phyloP scores from a whole-genome alignment of 2,797 vertebrate species.

The Gallirallus australis region DNA sequence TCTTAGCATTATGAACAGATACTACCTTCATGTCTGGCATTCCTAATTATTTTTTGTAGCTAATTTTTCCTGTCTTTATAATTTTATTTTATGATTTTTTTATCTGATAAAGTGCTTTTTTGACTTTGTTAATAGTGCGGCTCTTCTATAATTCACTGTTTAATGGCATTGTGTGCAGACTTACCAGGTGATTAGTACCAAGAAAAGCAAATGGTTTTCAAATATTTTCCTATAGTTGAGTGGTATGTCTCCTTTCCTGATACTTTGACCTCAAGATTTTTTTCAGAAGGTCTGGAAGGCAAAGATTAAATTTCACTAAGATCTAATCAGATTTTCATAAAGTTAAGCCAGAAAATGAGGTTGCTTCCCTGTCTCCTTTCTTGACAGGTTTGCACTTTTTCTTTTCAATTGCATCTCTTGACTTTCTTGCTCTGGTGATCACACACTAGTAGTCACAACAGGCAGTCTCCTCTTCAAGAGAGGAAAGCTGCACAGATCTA shows the following conservation, averaged over 20 bases:
- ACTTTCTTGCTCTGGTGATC: neutral
- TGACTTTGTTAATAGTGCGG: neutral
- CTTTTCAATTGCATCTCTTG: neutral
- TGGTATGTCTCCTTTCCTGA: neutral
- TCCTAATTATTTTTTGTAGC: neutral
- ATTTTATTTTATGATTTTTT: neutral
- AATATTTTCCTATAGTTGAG: neutral
- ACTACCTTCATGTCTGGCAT: neutral
- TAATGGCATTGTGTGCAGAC: neutral
- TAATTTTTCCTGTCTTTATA: neutral
- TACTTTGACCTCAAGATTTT: neutral
- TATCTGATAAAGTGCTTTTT: neutral
- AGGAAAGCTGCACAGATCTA: accelerated
- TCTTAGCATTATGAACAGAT: neutral
- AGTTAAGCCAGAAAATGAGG: neutral
- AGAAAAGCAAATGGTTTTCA: neutral
- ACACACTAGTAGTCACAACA: neutral
- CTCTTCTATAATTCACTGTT: neutral
- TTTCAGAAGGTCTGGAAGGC: neutral
- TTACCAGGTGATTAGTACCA: neutral
- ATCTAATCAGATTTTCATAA: neutral
- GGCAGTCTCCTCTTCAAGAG: neutral
- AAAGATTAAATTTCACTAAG: slow-evolving; percentile 12
- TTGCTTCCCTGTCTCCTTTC: neutral
- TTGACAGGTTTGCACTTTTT: neutral